These are phyloP conservation scores for Phaethon lepturus DNA, from an alignment of 2,113 vertebrate species.

Conservation along the genomic window DNA sequence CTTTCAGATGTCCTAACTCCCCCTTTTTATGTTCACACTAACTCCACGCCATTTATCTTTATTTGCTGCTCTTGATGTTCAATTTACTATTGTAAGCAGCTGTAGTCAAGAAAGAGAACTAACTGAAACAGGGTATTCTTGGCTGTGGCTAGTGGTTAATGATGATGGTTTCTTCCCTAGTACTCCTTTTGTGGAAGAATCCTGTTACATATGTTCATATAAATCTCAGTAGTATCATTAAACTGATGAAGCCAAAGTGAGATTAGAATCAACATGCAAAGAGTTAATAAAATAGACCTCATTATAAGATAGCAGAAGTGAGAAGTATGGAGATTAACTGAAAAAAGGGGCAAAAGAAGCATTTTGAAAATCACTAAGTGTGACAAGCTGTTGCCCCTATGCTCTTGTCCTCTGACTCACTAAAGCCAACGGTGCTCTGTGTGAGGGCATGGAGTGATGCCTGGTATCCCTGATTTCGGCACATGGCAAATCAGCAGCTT, in stretches of 20 bases:
- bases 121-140: background rate
- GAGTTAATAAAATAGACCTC: background rate
- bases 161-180: background rate
- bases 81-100: background rate
- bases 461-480: background rate
- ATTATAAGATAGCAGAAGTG: background rate
- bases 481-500: background rate
- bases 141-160: background rate
- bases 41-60: background rate
- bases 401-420: background rate
- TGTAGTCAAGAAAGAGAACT: background rate
- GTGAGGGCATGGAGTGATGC: background rate
- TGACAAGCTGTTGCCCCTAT: background rate
- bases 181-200: background rate
- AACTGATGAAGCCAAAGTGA: background rate
- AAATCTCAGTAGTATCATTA: background rate
- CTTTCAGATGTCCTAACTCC: background rate
- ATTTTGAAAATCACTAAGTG: background rate
- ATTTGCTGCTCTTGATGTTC: background rate
- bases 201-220: background rate
- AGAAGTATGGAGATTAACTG: background rate
- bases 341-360: background rate
- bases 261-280: background rate
- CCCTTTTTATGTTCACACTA: background rate
- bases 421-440: background rate